Evolutionary conservation across 2,113 vertebrate genomes (phyloP).

Genomic region (Embiotoca jacksoni): DNA sequence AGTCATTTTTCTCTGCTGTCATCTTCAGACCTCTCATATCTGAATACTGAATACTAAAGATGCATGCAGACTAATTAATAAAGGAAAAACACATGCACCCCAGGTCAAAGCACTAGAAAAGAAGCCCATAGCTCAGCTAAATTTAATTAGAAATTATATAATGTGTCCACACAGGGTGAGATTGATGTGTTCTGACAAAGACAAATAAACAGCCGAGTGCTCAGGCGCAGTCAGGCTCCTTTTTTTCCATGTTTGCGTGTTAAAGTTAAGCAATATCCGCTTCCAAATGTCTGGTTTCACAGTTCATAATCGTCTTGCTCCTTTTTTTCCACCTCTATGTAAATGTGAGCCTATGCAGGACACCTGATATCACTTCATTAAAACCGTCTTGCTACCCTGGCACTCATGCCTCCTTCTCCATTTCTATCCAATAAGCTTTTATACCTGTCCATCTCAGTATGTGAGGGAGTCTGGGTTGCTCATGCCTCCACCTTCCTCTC

Average conservation of each 20-base stretch:
- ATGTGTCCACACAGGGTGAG: slow-evolving; percentile 40
- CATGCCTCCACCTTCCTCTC: slow-evolving; percentile 35
- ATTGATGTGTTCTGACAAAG: slow-evolving; percentile 64
- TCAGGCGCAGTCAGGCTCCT: not conserved
- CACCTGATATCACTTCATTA: slow-evolving; percentile 25
- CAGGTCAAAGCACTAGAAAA: slow-evolving; percentile 50
- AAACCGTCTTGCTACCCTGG: slow-evolving; percentile 6
- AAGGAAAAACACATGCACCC: slow-evolving; percentile 12
- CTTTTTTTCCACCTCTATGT: too few species aligned
- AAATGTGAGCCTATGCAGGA: too few species aligned
- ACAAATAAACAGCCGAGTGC: slow-evolving; percentile 57
- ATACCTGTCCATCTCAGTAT: slow-evolving; percentile 55
- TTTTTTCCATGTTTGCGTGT: slow-evolving; percentile 32
- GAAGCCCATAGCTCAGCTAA: slow-evolving; percentile 62
- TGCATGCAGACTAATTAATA: slow-evolving; percentile 47
- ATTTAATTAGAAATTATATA: slow-evolving; percentile 70
- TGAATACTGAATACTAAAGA: slow-evolving; percentile 48
- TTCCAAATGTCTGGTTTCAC: slow-evolving; percentile 23
- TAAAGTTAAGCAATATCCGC: slow-evolving; percentile 33
- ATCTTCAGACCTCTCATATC: slow-evolving; percentile 28
- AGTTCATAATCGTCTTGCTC: slow-evolving; percentile 6
- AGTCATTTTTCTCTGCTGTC: not conserved
- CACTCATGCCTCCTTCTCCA: not conserved
- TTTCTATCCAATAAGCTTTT: slow-evolving; percentile 14
- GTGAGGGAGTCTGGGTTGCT: slow-evolving; percentile 48